Evolutionary conservation across 2,113 vertebrate genomes (phyloP).

Genomic region (Aegotheles bennettii): DNA sequence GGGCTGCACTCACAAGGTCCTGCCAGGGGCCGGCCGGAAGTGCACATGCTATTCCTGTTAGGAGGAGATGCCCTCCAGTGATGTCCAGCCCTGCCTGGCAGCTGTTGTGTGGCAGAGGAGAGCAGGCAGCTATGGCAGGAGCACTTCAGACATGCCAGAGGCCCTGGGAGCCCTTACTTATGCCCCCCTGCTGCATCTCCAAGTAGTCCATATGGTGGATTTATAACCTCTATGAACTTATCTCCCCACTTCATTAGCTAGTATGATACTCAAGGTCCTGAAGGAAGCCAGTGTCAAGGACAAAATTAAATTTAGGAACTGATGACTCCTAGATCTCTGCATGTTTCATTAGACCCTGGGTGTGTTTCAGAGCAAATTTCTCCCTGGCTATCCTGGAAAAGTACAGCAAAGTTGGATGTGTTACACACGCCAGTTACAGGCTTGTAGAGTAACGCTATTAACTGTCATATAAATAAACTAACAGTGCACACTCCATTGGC

Average conservation of each 20-base stretch:
- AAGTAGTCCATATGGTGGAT: not conserved
- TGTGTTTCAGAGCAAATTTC: not conserved
- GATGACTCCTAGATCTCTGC: not conserved
- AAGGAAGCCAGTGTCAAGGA: not conserved
- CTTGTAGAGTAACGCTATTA: not conserved
- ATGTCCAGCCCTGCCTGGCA: not conserved
- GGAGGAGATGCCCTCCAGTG: not conserved
- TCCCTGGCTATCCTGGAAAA: not conserved
- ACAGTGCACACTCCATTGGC: not conserved
- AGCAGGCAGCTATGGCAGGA: not conserved
- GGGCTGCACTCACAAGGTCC: not conserved
- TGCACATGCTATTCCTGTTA: not conserved
- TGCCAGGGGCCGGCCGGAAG: not conserved
- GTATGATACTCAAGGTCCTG: not conserved
- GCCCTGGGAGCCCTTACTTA: not conserved
- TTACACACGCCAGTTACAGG: not conserved
- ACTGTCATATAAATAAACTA: not conserved
- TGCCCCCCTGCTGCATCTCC: not conserved
- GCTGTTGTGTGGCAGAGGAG: not conserved
- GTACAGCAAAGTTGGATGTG: not conserved
- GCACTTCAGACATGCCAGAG: not conserved
- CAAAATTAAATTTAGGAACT: not conserved
- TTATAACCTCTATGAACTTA: not conserved
- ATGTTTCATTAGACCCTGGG: not conserved
- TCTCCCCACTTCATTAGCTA: not conserved